Evolutionary conservation across 2,113 vertebrate species (phyloP).

Genomic region (Pelodiscus sinensis): DNA sequence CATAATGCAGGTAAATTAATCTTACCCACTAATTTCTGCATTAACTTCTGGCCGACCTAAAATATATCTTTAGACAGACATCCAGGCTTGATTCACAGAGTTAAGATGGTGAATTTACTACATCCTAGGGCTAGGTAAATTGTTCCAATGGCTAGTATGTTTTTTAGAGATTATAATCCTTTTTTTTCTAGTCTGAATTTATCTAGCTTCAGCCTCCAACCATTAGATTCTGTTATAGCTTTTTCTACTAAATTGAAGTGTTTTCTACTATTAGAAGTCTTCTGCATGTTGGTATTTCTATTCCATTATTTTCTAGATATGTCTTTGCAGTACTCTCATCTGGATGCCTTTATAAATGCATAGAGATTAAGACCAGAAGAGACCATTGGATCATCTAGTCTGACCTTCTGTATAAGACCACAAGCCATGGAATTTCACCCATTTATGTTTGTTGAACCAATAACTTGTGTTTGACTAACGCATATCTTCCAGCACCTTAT

Average conservation of each 20-base stretch:
- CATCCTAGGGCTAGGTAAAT: background rate
- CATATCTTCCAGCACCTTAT: background rate
- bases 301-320: background rate
- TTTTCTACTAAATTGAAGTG: background rate
- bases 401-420: too few species aligned
- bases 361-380: too few species aligned
- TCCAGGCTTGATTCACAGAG: background rate
- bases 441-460: background rate
- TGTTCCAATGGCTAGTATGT: background rate
- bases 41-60: background rate
- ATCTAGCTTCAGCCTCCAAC: background rate
- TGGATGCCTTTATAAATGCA: background rate
- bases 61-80: background rate
- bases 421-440: background rate
- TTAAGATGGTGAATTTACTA: background rate
- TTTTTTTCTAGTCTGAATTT: background rate
- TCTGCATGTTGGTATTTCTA: background rate
- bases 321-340: background rate
- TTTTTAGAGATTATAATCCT: background rate
- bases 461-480: background rate
- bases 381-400: too few species aligned
- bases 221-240: background rate
- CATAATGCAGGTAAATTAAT: background rate
- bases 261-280: background rate
- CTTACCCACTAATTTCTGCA: background rate